phyloP scores from a whole-genome alignment of 2,797 vertebrate species.

The Hydrophis major region DNA sequence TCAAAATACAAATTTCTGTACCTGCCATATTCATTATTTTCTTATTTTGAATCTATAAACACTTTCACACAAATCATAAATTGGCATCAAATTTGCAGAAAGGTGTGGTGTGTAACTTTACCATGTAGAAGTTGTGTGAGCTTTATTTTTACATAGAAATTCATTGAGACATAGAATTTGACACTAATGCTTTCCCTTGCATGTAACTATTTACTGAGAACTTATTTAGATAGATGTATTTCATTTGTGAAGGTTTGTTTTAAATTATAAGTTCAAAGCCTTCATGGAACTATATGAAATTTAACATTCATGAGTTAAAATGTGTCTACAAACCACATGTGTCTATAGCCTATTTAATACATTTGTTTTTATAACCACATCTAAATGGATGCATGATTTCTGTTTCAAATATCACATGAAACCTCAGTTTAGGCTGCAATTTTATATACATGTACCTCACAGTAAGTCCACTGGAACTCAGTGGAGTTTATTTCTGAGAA shows the following conservation, averaged over 20 bases:
- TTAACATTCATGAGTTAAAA: conserved; percentile 30
- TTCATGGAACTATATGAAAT: conserved; percentile 46
- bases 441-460: background rate
- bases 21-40: background rate
- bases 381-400: conserved; percentile 16
- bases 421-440: background rate
- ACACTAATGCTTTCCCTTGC: background rate
- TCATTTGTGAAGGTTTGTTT: conserved; percentile 24
- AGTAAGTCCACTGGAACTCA: background rate
- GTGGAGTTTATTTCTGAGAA: background rate
- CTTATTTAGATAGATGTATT: conserved; percentile 12
- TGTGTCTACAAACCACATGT: conserved; percentile 10
- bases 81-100: background rate
- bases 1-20: background rate
- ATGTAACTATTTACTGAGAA: conserved; percentile 8
- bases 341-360: conserved; percentile 23
- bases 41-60: background rate
- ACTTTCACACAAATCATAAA: background rate
- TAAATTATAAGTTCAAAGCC: conserved; percentile 5
- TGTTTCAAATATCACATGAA: conserved; percentile 32
- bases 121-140: background rate
- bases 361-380: conserved; percentile 40
- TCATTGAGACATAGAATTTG: background rate
- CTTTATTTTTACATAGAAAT: background rate
- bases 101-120: background rate